Percentiles rank a stretch among this genome's conserved stretches.
Evolutionary conservation across 2,113 vertebrate species (phyloP).

Genomic region (Donacobius atricapilla): DNA sequence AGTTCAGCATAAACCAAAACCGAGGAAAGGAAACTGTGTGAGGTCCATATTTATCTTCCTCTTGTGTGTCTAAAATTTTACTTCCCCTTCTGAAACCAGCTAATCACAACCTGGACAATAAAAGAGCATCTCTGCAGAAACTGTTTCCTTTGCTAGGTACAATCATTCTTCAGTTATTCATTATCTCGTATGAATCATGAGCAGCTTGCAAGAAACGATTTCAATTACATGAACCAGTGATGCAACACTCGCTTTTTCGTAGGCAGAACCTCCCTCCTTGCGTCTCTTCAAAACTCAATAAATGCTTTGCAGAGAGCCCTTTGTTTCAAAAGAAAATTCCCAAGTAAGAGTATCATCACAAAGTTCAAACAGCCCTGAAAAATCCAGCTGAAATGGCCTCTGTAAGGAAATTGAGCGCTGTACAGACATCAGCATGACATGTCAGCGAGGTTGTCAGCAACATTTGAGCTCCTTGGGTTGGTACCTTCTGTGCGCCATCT

Average conservation of each 20-base stretch:
- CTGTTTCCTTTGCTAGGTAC: neutral
- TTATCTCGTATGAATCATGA: neutral
- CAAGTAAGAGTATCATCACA: neutral
- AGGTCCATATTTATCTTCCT: neutral
- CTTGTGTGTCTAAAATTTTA: neutral
- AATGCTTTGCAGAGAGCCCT: neutral
- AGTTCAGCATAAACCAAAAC: neutral
- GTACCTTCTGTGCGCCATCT: conserved; percentile 41
- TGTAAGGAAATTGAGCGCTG: neutral
- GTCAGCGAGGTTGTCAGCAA: conserved; percentile 4
- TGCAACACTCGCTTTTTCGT: neutral
- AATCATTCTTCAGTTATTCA: conserved; percentile 17
- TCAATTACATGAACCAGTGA: neutral
- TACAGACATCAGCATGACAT: neutral
- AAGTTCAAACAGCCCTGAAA: neutral
- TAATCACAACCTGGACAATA: conserved; percentile 1
- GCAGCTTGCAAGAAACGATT: conserved; percentile 4
- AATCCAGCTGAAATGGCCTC: conserved; percentile 21
- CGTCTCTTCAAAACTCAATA: neutral
- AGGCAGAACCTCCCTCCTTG: neutral
- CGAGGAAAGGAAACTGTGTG: neutral
- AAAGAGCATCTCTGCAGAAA: neutral
- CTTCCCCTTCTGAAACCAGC: neutral
- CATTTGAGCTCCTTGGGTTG: neutral
- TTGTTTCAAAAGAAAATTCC: neutral